phyloP scores from a whole-genome alignment of 2,113 vertebrate genomes.

The Myotis davidii region DNA sequence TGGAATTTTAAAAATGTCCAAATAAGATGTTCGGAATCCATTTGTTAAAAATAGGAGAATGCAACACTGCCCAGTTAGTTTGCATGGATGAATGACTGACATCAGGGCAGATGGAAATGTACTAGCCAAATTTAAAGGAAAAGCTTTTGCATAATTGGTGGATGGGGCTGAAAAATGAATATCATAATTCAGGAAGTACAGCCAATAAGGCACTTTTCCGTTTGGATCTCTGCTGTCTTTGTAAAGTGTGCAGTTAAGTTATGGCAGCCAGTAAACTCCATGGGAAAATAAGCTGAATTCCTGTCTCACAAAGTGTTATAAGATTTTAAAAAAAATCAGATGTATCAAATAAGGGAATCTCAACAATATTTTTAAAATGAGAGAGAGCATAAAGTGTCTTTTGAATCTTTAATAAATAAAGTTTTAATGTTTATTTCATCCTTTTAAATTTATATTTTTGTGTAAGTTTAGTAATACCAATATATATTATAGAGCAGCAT shows the following conservation, averaged over 20 bases:
- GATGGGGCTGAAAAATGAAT: neutral
- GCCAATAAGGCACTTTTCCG: neutral
- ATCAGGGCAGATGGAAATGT: constrained; percentile 13
- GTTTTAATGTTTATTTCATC: neutral
- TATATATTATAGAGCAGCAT: neutral
- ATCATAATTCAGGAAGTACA: neutral
- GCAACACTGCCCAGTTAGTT: neutral
- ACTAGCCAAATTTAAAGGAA: constrained; percentile 21
- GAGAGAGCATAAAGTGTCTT: neutral
- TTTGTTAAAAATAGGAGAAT: constrained; percentile 38
- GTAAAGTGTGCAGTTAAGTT: neutral
- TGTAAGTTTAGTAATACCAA: neutral
- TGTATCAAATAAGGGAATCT: neutral
- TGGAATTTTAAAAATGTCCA: constrained; percentile 2
- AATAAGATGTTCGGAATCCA: neutral
- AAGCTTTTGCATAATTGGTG: neutral
- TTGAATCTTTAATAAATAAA: neutral
- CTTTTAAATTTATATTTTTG: constrained; percentile 25
- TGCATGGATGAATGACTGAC: neutral
- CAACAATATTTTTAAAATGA: constrained; percentile 20
- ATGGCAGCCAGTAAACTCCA: neutral
- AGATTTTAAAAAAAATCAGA: neutral
- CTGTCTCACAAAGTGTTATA: neutral
- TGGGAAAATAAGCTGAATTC: constrained; percentile 21
- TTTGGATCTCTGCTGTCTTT: neutral